Conservation (phyloP, 2,113 vertebrate genomes). For the Campylomormyrus numenius region DNA sequence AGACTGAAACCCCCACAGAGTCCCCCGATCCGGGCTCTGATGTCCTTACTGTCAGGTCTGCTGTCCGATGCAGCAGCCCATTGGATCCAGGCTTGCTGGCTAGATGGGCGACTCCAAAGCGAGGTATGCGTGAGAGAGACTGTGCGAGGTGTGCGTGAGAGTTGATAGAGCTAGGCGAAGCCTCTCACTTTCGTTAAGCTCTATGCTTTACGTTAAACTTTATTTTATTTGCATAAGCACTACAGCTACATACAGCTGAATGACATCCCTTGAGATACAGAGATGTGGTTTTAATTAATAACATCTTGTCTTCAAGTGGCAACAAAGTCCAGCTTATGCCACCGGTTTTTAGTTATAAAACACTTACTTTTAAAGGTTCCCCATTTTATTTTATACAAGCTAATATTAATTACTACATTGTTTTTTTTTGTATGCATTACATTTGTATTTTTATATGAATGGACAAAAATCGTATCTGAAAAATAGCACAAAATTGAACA, state of each 20-base stretch:
- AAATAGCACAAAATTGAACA: constrained; percentile 62
- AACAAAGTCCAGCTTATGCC: constrained; percentile 96
- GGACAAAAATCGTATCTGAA: constrained; percentile 8
- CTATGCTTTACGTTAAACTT: background rate
- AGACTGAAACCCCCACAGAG: background rate
- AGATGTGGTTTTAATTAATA: constrained; percentile 72
- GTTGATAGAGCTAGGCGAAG: background rate
- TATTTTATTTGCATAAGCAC: constrained; percentile 68
- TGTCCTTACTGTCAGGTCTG: background rate
- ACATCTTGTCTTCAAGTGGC: constrained; percentile 81
- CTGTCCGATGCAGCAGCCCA: background rate
- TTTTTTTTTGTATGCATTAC: constrained; percentile 44
- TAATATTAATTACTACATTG: constrained; percentile 61
- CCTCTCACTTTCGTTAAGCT: background rate
- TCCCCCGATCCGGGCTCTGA: background rate
- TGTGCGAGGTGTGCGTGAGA: no score
- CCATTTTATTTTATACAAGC: constrained; percentile 64
- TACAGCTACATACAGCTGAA: constrained; percentile 70
- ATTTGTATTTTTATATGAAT: constrained; percentile 63
- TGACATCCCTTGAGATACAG: constrained; percentile 81
- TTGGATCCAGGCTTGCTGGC: background rate
- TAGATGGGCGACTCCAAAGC: background rate
- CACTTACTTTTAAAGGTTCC: constrained; percentile 68
- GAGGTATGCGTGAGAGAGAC: no score
- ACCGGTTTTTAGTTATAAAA: constrained; percentile 64